Evolutionary conservation across 1,140 invertebrate genomes (phyloP).

Genomic region (Orius insidiosus): DNA sequence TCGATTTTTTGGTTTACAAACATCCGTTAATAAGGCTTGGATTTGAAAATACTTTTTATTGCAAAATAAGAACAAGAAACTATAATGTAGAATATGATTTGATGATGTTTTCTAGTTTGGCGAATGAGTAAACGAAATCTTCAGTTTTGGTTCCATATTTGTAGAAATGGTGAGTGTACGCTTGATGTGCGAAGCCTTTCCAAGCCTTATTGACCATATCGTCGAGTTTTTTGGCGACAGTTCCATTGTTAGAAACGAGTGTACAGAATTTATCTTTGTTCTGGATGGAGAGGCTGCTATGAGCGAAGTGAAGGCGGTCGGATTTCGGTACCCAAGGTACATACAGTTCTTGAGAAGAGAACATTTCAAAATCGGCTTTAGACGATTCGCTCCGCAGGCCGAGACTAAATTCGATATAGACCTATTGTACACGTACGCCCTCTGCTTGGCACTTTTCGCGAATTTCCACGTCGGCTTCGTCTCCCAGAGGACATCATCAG

Average conservation of each 20-base stretch:
- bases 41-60: too few relatives aligned
- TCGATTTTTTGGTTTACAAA: too few relatives aligned
- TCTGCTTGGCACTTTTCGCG: too few relatives aligned
- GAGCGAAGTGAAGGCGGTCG: background rate
- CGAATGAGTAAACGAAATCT: background rate
- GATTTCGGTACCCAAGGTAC: background rate
- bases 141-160: background rate
- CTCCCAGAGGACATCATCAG: too few relatives aligned
- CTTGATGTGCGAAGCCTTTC: background rate
- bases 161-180: slow-evolving; percentile 1
- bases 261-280: background rate
- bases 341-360: background rate
- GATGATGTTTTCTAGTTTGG: slow-evolving; percentile 2
- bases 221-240: background rate
- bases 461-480: too few relatives aligned
- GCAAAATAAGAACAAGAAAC: too few relatives aligned
- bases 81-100: too few relatives aligned
- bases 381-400: too few relatives aligned
- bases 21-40: too few relatives aligned
- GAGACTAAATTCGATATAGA: too few relatives aligned
- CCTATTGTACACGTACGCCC: too few relatives aligned
- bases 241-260: background rate
- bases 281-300: background rate
- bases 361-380: background rate
- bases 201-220: background rate